phyloP scores from a whole-genome alignment of 1,140 invertebrate species.

The Drosophila watanabei region DNA sequence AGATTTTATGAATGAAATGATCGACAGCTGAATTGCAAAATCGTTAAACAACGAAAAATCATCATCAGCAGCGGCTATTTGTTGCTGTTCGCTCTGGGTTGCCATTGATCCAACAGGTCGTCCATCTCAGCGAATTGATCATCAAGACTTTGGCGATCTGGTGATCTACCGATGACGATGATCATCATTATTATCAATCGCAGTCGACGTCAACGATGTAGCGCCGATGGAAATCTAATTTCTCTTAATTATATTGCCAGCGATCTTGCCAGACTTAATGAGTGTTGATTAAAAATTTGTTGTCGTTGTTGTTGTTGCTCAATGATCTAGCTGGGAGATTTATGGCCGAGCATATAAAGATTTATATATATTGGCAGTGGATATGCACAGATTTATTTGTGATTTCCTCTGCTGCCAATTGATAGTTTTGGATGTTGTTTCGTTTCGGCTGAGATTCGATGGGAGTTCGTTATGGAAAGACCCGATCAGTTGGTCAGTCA shows the following conservation, averaged over 20 bases:
- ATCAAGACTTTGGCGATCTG: slow-evolving; percentile 5
- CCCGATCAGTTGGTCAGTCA: slow-evolving; percentile 36
- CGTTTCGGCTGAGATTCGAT: slow-evolving; percentile 36
- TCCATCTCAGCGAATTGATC: slow-evolving; percentile 26
- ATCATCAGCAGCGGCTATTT: slow-evolving; percentile 18
- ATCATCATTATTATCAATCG: slow-evolving; percentile 27
- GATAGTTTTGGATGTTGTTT: slow-evolving; percentile 31
- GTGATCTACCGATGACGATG: slow-evolving; percentile 18
- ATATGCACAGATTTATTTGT: slow-evolving; percentile 33
- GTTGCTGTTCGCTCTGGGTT: slow-evolving; percentile 30
- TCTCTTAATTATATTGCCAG: slow-evolving; percentile 82
- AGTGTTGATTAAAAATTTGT: slow-evolving; percentile 79
- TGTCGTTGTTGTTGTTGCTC: slow-evolving; percentile 38
- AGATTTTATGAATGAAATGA: slow-evolving; percentile 85
- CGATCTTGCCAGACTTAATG: slow-evolving; percentile 79
- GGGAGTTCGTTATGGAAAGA: slow-evolving; percentile 57
- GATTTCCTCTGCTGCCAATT: slow-evolving; percentile 64
- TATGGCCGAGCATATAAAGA: slow-evolving; percentile 50
- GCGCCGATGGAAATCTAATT: slow-evolving; percentile 78
- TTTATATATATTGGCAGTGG: slow-evolving; percentile 29
- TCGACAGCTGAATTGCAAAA: slow-evolving; percentile 85
- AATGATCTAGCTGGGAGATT: slow-evolving; percentile 41
- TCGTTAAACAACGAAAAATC: slow-evolving; percentile 72
- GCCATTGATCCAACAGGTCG: slow-evolving; percentile 79
- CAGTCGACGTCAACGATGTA: slow-evolving; percentile 39